These are phyloP conservation scores for Pipistrellus pygmaeus DNA, from an alignment of 2,797 vertebrate species.

Conservation along the genomic window DNA sequence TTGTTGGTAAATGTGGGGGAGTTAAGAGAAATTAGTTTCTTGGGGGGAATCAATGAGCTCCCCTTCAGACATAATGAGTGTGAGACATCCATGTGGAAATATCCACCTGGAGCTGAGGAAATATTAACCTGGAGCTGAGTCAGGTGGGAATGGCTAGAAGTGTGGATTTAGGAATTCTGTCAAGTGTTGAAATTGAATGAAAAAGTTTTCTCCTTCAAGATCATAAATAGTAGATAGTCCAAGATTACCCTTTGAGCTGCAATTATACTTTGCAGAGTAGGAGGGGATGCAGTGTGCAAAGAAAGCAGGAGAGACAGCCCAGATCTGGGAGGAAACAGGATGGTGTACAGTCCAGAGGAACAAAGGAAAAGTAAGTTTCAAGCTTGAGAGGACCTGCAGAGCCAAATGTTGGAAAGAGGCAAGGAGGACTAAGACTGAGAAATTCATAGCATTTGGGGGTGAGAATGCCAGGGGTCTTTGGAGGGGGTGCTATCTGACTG, in stretches of 20 bases:
- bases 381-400: neutral
- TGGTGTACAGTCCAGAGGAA: neutral
- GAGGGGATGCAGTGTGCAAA: neutral
- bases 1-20: neutral
- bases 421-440: neutral
- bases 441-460: conserved; percentile 11
- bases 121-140: neutral
- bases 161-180: neutral
- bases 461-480: neutral
- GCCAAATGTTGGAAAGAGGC: neutral
- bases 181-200: neutral
- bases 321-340: neutral
- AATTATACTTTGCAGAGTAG: conserved; percentile 9
- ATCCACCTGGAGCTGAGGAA: neutral
- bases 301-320: neutral
- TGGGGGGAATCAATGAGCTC: neutral
- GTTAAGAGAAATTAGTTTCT: conserved; percentile 6
- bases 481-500: neutral
- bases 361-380: neutral
- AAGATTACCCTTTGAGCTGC: neutral
- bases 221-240: neutral
- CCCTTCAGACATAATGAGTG: neutral
- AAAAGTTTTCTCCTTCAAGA: conserved; percentile 17
- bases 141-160: neutral
- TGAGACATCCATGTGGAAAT: neutral